Evolutionary conservation across 2,797 vertebrate species (phyloP), one percentile per base, ranked within the genome.

Genomic region (Microchirus variegatus): DNA sequence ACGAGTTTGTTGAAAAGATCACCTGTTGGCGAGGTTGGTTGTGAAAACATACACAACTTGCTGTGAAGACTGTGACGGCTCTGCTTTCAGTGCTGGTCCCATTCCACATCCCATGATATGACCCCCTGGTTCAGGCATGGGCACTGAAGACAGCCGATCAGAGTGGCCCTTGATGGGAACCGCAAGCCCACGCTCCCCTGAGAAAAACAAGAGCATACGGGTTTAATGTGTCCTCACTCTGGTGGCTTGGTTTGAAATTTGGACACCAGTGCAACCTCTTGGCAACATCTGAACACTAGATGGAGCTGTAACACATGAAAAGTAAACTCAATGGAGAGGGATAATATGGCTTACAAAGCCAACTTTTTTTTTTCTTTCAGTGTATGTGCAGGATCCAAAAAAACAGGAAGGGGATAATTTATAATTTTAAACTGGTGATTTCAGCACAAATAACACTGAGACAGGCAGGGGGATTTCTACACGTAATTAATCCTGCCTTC

Each of bases 21-120:
- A 99, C 97, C 95, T 97, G 95, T 99, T 99, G 53, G 97, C 97
- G 38, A 99, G 93, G 88, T 89, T 94, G 26, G 97, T 99, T 51
- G 97, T 98, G 81, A 99, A 99, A 85, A 99, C 97, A 8, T 98
- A 99, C 62, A 98, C 94, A 18, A 96, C 90, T 90, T 97, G 96
- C 0, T 96, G 92, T 9, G 94, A 84, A n/a, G 94, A 85, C 69
- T 94, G 96, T 65, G 4, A 89, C 37, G 84, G 72, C 44, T 93
- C 92, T 16, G 10, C 83, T 62, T 38, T 91, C 66, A 69, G 85
- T 63, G 78, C 90, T 10, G 87, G 75, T 54, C 90, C 93, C 22
- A 77, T 69, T 46, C 81, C 91, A 53, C 94, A 95, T 0, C 91
- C 91, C 35, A 94, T 77, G 5, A 86, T 89, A n/a, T 95, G 78